These are phyloP conservation scores for Labroides dimidiatus DNA, from an alignment of 2,797 vertebrate species.

Conservation along the genomic window DNA sequence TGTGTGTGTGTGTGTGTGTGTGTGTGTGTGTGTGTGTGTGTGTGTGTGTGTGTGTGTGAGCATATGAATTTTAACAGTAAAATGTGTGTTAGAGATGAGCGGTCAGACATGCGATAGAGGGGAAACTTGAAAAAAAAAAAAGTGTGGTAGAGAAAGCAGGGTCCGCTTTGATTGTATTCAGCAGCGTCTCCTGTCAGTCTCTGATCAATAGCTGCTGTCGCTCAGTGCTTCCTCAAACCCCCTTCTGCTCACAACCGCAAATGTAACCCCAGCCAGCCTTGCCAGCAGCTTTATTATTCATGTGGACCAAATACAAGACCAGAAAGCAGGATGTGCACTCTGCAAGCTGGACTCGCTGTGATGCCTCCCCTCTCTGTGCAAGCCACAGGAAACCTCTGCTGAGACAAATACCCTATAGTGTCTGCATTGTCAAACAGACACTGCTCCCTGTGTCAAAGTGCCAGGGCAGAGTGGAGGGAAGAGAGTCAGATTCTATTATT, in stretches of 20 bases:
- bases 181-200: constrained; percentile 46
- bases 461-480: not conserved
- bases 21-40: not conserved
- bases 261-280: constrained; percentile 60
- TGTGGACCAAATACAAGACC: constrained; percentile 66
- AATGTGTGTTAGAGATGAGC: constrained; percentile 9
- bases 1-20: not conserved
- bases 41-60: not conserved
- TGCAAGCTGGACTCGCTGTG: constrained; percentile 43
- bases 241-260: constrained; percentile 54
- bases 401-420: constrained; percentile 46
- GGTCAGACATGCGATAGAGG: constrained; percentile 11
- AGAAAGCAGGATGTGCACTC: constrained; percentile 59
- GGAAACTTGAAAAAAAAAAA: constrained; percentile 7
- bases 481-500: constrained; percentile 32
- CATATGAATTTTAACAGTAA: constrained; percentile 26
- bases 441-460: constrained; percentile 24
- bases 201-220: constrained; percentile 68
- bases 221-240: constrained; percentile 46
- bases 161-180: constrained; percentile 52
- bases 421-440: constrained; percentile 26
- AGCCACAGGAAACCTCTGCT: constrained; percentile 48
- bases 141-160: constrained; percentile 10
- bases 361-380: constrained; percentile 41
- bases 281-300: constrained; percentile 70